Base-by-base conservation (phyloP, 1,140 invertebrate species). In the Ganaspis sp. region DNA sequence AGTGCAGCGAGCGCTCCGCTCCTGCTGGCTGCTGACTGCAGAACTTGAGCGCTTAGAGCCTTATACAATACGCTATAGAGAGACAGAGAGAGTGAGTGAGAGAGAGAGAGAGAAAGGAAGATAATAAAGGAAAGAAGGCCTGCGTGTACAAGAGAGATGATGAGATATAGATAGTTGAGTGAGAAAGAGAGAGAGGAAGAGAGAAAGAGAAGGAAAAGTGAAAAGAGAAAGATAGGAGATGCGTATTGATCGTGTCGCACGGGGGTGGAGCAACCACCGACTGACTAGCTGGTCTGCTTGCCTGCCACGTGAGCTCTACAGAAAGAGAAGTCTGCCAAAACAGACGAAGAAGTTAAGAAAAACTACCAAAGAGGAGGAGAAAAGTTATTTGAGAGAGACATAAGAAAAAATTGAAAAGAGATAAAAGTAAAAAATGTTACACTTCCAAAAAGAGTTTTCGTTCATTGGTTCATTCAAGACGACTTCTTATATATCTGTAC, bases 171-270 rank as follows among this genome's bases (percentile, higher is more conserved):
- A 42, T 75, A 40, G 23, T 17, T 54, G 73, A 77, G 69, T 53
- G 40, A 74, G 45, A 74, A n/a, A n/a, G n/a, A n/a, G n/a, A n/a
- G n/a, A n/a, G 73, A 75, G 76, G 45, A 78, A 71, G 49, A 77
- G 69, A 73, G 42, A 74, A 49, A 72, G 69, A 38, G 69, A 79
- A 74, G 79, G 29, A 34, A 34, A 34, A 34, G 29, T 77, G 75
- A 29, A 78, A 64, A 79, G 75, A 80, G 79, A 82, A 78, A 78
- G 82, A 80, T 82, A 81, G 77, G 75, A 85, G 75, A 86, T 83
- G 86, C 81, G 87, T 89, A 90, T 89, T 89, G 87, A 90, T 90
- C 89, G 86, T 85, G 88, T 89, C 88, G 89, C 87, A 87, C 86
- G 86, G 86, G 88, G 87, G 89, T 88, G 88, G 86, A 88, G 86